These are phyloP conservation scores for Scylla paramamosain DNA, from an alignment of 1,140 invertebrate species.

Conservation along the genomic window DNA sequence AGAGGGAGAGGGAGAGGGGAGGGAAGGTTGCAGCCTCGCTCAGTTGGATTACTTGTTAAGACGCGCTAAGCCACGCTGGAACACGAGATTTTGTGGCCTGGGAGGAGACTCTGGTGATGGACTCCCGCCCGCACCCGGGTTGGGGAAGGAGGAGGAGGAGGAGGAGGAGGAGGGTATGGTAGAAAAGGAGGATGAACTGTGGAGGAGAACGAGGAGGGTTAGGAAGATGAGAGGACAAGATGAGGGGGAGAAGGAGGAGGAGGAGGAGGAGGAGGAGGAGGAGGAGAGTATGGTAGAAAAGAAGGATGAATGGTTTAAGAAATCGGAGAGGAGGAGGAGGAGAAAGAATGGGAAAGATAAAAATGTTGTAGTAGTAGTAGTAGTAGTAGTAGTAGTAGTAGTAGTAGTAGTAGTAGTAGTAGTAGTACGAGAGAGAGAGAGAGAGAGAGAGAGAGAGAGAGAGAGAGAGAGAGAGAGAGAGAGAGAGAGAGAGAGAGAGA, in stretches of 20 bases:
- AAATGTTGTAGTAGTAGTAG: background rate
- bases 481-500: too few relatives aligned
- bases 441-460: too few relatives aligned
- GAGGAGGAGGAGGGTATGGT: background rate
- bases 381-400: conserved; percentile 23
- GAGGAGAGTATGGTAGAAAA: background rate
- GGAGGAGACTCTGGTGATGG: background rate
- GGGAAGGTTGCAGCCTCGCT: background rate
- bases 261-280: background rate
- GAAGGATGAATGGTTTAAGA: background rate
- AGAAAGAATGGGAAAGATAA: background rate
- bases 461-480: too few relatives aligned
- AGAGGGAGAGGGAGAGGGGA: background rate
- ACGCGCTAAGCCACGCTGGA: background rate
- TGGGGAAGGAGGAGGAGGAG: background rate
- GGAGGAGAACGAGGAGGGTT: background rate
- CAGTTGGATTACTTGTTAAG: conserved; percentile 9
- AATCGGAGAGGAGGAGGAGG: too few relatives aligned
- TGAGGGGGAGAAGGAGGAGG: background rate
- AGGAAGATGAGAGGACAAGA: background rate
- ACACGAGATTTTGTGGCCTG: conserved; percentile 26
- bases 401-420: background rate
- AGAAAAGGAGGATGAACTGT: background rate
- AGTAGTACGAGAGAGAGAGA: background rate
- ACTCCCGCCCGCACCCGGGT: background rate